These are phyloP conservation scores for Battus philenor DNA, from an alignment of 1,140 invertebrate genomes.

Conservation along the genomic window DNA sequence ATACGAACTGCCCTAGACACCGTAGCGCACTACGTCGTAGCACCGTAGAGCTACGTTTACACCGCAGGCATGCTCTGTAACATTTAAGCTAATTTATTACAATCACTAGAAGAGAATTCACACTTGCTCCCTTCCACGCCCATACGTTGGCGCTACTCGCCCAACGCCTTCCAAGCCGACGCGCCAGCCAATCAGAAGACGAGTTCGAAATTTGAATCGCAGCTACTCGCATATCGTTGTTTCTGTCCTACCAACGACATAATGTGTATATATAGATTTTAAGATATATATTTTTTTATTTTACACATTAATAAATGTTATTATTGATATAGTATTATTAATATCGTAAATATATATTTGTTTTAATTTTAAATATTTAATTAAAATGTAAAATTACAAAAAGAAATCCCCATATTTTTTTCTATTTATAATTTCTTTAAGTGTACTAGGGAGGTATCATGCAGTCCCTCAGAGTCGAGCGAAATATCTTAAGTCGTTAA, in stretches of 20 bases:
- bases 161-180: conserved; percentile 42
- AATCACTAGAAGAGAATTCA: conserved; percentile 56
- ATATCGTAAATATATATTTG: too few species aligned
- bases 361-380: too few species aligned
- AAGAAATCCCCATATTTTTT: too few species aligned
- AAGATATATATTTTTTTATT: too few species aligned
- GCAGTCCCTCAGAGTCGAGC: too few species aligned
- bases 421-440: too few species aligned
- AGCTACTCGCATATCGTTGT: conserved; percentile 42
- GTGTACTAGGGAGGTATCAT: too few species aligned
- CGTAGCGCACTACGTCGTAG: conserved; percentile 43
- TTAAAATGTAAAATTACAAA: too few species aligned
- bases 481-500: conserved; percentile 26
- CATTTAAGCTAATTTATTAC: conserved; percentile 58
- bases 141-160: conserved; percentile 37
- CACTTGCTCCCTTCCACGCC: conserved; percentile 47
- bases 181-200: conserved; percentile 41
- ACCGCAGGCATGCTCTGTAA: conserved; percentile 40
- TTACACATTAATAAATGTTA: too few species aligned
- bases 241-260: conserved; percentile 40
- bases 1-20: conserved; percentile 2
- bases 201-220: conserved; percentile 55
- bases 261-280: too few species aligned
- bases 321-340: too few species aligned
- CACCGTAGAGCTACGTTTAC: conserved; percentile 38